phyloP scores from a whole-genome alignment of 2,888 invertebrate species.

The Orthosia incerta region DNA sequence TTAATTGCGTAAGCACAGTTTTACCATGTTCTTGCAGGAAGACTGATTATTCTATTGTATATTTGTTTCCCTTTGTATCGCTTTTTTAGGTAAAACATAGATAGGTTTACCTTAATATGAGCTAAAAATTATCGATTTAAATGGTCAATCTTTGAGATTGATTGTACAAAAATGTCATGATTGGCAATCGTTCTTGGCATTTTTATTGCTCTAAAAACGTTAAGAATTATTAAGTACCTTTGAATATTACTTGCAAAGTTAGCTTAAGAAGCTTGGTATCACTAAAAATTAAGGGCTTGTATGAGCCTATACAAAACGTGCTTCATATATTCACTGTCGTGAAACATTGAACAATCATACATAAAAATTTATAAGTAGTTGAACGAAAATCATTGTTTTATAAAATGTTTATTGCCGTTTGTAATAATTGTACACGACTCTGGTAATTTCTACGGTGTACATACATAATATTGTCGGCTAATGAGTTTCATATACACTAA shows the following conservation, averaged over 20 bases:
- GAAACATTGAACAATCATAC: conserved; percentile 39
- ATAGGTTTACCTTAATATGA: conserved; percentile 58
- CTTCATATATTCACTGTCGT: conserved; percentile 33
- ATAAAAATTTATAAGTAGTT: conserved; percentile 66
- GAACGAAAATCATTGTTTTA: conserved; percentile 68
- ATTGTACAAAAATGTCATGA: conserved; percentile 25
- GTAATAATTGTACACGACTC: conserved; percentile 60
- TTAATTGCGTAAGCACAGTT: conserved; percentile 45
- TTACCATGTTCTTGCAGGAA: conserved; percentile 64
- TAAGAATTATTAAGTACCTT: conserved; percentile 33
- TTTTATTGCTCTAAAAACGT: conserved; percentile 38
- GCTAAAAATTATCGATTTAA: conserved; percentile 34
- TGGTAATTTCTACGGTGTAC: conserved; percentile 66
- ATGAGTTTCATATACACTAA: conserved; percentile 74
- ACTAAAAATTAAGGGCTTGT: conserved; percentile 51
- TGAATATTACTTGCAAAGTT: conserved; percentile 57
- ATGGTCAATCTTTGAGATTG: conserved; percentile 48
- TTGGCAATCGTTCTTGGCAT: conserved; percentile 21
- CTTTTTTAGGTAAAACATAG: conserved; percentile 60
- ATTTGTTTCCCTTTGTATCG: conserved; percentile 57
- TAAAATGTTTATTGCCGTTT: conserved; percentile 71
- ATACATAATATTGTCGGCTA: conserved; percentile 70
- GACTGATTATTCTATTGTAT: conserved; percentile 69
- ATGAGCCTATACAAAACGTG: conserved; percentile 43
- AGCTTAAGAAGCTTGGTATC: conserved; percentile 69